These are phyloP conservation scores for Caenorhabditis briggsae DNA, from an alignment of 1,140 invertebrate genomes.

Conservation along the genomic window DNA sequence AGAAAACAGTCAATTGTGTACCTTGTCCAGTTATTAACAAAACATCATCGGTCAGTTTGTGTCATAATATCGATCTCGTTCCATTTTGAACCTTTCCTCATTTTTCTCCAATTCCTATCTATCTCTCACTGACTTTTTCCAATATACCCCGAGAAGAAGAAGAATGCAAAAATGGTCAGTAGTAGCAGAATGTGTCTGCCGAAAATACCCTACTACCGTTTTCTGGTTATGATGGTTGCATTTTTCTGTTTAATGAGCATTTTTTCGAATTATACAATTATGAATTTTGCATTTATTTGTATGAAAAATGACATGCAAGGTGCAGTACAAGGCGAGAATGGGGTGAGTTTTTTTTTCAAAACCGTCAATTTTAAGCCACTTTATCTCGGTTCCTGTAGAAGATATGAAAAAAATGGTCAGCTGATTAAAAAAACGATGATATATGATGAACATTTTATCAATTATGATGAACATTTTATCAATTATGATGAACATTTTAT, in stretches of 20 bases:
- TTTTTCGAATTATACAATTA: slow-evolving; percentile 57
- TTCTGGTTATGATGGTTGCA: slow-evolving; percentile 43
- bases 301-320: slow-evolving; percentile 56
- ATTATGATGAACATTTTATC: no score
- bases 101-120: not conserved
- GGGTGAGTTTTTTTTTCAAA: not conserved
- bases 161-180: not conserved
- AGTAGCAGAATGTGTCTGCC: slow-evolving; percentile 46
- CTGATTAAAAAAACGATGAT: no score
- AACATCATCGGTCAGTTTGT: not conserved
- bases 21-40: not conserved
- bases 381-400: no score
- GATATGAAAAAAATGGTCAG: not conserved
- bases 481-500: no score
- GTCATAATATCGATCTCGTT: not conserved
- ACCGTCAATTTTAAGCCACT: no score
- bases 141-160: not conserved
- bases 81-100: not conserved
- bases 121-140: not conserved
- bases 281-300: slow-evolving; percentile 63
- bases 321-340: not conserved
- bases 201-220: slow-evolving; percentile 43
- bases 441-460: no score
- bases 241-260: slow-evolving; percentile 55
- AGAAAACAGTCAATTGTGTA: not conserved